Conservation (phyloP, 2,797 vertebrate species). For the Anabas testudineus region DNA sequence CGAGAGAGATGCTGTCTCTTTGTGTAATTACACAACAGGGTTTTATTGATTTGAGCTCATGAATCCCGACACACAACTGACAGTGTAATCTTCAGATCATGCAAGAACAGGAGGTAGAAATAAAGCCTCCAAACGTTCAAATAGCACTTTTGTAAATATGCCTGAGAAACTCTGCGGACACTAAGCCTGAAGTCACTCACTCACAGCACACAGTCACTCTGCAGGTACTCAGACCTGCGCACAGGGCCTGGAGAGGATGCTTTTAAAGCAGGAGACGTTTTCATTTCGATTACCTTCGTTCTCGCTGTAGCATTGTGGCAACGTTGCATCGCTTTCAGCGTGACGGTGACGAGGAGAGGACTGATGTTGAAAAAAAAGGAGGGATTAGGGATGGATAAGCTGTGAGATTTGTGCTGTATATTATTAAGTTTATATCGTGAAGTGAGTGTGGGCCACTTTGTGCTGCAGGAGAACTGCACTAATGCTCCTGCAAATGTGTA, state of each 20-base stretch:
- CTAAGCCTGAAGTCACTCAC: background rate
- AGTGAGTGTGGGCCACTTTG: conserved; percentile 6
- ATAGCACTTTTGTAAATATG: background rate
- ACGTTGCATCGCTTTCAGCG: background rate
- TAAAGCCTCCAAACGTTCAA: background rate
- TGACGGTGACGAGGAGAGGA: conserved; percentile 6
- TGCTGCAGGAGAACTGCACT: background rate
- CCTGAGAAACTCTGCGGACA: too few relatives aligned
- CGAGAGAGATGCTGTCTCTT: background rate
- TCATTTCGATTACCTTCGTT: background rate
- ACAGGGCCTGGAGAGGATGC: conserved; percentile 2
- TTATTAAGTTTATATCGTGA: conserved; percentile 18
- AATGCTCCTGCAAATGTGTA: too few relatives aligned
- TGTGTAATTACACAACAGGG: conserved; percentile 12
- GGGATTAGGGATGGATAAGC: conserved; percentile 49
- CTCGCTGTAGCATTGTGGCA: conserved; percentile 16
- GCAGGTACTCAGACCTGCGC: background rate
- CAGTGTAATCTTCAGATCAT: background rate
- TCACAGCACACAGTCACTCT: background rate
- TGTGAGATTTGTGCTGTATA: conserved; percentile 37
- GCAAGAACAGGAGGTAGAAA: background rate
- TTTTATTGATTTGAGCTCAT: background rate
- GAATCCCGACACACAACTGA: conserved; percentile 1
- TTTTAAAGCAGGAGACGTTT: background rate
- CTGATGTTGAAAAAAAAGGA: conserved; percentile 4